Percentiles rank a stretch among this genome's conserved stretches.
phyloP scores from a whole-genome alignment of 2,113 vertebrate species.

The Uria aalge region DNA sequence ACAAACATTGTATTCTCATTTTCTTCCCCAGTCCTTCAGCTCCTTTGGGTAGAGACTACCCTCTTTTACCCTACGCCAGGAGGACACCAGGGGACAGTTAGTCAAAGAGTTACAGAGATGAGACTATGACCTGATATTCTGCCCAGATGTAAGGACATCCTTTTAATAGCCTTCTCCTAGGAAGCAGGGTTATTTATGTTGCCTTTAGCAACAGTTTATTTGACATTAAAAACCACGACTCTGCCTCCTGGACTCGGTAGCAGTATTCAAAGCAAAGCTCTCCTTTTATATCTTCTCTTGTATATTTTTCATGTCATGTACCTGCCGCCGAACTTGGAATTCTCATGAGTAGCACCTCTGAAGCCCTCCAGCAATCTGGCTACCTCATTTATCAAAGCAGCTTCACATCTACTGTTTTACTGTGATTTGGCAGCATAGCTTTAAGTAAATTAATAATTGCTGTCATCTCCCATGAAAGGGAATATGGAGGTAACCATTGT shows the following conservation, averaged over 20 bases:
- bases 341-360: neutral
- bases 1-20: neutral
- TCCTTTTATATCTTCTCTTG: neutral
- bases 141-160: neutral
- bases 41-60: neutral
- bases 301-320: neutral
- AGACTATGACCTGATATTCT: neutral
- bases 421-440: neutral
- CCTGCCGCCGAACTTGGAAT: neutral
- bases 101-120: neutral
- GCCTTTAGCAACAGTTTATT: neutral
- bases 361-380: neutral
- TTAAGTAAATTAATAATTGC: constrained; percentile 11
- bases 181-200: neutral
- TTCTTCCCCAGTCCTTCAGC: neutral
- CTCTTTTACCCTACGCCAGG: neutral
- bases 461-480: neutral
- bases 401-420: neutral
- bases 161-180: neutral
- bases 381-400: neutral
- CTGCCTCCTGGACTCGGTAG: neutral
- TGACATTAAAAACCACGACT: neutral
- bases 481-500: neutral
- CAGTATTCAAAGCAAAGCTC: neutral
- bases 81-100: neutral